Evolutionary conservation across 37 sponge, comb jelly and placozoan species (phyloP).

Genomic region (Halisarca cf. caerulea): DNA sequence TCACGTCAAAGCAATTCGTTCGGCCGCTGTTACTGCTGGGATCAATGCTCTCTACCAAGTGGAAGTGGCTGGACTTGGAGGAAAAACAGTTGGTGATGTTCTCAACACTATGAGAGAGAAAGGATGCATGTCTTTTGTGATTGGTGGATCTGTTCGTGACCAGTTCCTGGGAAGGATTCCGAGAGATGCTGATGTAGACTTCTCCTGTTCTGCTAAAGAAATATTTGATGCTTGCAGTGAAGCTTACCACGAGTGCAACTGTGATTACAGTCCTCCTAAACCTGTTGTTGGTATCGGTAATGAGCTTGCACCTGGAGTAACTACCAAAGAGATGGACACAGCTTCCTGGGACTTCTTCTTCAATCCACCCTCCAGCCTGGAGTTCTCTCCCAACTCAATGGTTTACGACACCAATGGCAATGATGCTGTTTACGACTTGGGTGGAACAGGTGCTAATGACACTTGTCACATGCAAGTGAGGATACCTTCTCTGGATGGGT

Average conservation of each 20-base stretch:
- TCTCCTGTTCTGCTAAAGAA: not conserved
- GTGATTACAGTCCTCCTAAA: not conserved
- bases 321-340: conserved; percentile 3
- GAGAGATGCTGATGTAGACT: not conserved
- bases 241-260: not conserved
- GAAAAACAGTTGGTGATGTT: conserved; percentile 1
- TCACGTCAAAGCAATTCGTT: not conserved
- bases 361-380: not conserved
- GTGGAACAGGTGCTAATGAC: not conserved
- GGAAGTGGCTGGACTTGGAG: not conserved
- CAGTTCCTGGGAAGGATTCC: conserved; percentile 3
- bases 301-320: not conserved
- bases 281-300: not conserved
- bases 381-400: not conserved
- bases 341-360: not conserved
- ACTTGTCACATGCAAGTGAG: not conserved
- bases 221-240: not conserved
- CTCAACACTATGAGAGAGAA: not conserved
- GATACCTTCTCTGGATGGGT: not conserved
- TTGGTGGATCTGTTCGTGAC: conserved; percentile 3
- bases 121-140: not conserved
- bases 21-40: not conserved
- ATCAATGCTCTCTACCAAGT: not conserved
- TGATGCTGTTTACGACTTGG: not conserved
- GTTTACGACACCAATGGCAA: not conserved